A percentile compares a stretch with the other conserved stretches of the same genome.
phyloP scores from a whole-genome alignment of 1,140 invertebrate genomes.

The Mizuhopecten yessoensis region DNA sequence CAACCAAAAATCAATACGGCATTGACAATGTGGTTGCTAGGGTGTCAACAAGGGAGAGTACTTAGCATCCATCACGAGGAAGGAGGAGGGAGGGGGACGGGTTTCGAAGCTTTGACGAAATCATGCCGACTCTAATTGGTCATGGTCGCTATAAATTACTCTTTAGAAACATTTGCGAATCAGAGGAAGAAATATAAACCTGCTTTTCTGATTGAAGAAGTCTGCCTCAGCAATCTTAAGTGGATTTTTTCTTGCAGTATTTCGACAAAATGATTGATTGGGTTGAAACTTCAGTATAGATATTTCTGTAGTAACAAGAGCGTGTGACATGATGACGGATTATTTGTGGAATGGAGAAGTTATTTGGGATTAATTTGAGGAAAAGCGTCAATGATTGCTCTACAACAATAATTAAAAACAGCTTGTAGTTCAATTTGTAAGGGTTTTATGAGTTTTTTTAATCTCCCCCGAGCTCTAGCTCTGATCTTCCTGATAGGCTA shows the following conservation, averaged over 20 bases:
- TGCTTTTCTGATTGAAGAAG: background rate
- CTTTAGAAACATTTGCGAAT: background rate
- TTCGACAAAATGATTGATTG: background rate
- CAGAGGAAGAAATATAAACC: background rate
- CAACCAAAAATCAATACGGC: constrained; percentile 18
- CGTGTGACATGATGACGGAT: background rate
- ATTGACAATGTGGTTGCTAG: constrained; percentile 14
- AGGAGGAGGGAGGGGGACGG: background rate
- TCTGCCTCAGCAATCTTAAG: background rate
- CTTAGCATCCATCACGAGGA: background rate
- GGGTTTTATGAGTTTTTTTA: constrained; percentile 17
- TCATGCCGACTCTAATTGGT: background rate
- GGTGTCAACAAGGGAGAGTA: background rate
- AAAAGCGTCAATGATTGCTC: background rate
- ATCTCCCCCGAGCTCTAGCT: background rate
- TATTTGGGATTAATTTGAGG: background rate
- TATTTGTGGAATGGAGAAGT: background rate
- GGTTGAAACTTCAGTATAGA: background rate
- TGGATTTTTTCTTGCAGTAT: background rate
- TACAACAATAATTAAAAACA: background rate
- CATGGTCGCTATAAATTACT: background rate
- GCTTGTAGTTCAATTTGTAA: background rate
- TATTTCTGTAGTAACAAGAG: background rate
- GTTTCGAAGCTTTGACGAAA: background rate
- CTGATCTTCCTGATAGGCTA: background rate